These are phyloP conservation scores for Barypeithes pellucidus DNA, from an alignment of 2,888 invertebrate species.

Conservation along the genomic window DNA sequence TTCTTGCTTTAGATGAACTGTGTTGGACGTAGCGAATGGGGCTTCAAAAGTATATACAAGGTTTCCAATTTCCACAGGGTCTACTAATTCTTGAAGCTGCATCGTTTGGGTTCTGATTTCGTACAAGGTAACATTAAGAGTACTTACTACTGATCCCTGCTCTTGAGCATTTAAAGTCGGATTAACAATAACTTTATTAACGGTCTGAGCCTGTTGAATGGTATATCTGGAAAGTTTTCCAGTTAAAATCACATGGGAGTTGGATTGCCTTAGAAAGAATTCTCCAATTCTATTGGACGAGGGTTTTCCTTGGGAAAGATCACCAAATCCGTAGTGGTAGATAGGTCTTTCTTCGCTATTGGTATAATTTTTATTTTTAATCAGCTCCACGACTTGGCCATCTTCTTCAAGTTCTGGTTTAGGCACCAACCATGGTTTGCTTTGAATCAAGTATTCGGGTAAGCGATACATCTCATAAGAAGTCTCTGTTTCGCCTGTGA, in stretches of 20 bases:
- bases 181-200: slow-evolving; percentile 76
- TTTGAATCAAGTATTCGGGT: slow-evolving; percentile 73
- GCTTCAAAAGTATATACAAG: slow-evolving; percentile 74
- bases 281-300: slow-evolving; percentile 65
- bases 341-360: slow-evolving; percentile 76
- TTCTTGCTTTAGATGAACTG: slow-evolving; percentile 52
- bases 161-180: slow-evolving; percentile 75
- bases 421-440: slow-evolving; percentile 74
- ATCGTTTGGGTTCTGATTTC: slow-evolving; percentile 66
- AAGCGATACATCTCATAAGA: slow-evolving; percentile 78
- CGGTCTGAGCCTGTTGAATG: slow-evolving; percentile 78
- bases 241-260: slow-evolving; percentile 74
- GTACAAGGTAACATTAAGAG: slow-evolving; percentile 73
- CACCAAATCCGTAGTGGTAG: slow-evolving; percentile 78
- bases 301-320: slow-evolving; percentile 65
- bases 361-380: slow-evolving; percentile 79
- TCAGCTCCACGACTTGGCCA: slow-evolving; percentile 74
- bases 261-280: slow-evolving; percentile 73
- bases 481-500: slow-evolving; percentile 81
- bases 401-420: slow-evolving; percentile 70
- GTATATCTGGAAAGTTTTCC: slow-evolving; percentile 74
- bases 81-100: slow-evolving; percentile 65
- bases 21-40: slow-evolving; percentile 64
- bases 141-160: slow-evolving; percentile 72
- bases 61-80: slow-evolving; percentile 71